Percentiles rank a stretch among this genome's conserved stretches.
Evolutionary conservation across 2,113 vertebrate species (phyloP).

Genomic region (Cariama cristata): DNA sequence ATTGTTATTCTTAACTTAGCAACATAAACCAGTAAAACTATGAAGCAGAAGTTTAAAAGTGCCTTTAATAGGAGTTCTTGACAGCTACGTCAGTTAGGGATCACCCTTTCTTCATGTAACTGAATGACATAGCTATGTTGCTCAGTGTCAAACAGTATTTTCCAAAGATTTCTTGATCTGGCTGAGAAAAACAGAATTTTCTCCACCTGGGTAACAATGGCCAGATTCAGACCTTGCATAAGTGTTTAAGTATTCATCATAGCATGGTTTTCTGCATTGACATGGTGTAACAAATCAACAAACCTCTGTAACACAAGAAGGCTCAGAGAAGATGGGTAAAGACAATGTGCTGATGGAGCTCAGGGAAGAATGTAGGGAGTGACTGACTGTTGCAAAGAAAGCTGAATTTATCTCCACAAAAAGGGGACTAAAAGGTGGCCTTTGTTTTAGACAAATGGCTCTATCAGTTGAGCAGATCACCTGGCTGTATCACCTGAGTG

Average conservation of each 20-base stretch:
- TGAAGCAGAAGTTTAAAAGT: neutral
- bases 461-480: too few species aligned
- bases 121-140: fast-evolving
- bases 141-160: neutral
- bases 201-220: neutral
- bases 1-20: neutral
- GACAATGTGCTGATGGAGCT: neutral
- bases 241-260: neutral
- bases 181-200: neutral
- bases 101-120: neutral
- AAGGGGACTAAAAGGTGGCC: neutral
- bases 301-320: neutral
- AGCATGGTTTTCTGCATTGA: neutral
- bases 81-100: neutral
- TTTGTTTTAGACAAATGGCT: neutral
- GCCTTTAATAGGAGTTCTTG: neutral
- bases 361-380: neutral
- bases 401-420: neutral
- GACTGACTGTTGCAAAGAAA: neutral
- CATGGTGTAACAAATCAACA: neutral
- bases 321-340: neutral
- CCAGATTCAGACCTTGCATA: neutral
- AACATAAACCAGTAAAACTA: neutral
- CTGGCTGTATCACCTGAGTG: neutral
- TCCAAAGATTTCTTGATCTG: neutral